Evolutionary conservation across 2,797 vertebrate species (phyloP), one percentile per base, ranked within the genome.

Genomic region (Zalophus californianus): DNA sequence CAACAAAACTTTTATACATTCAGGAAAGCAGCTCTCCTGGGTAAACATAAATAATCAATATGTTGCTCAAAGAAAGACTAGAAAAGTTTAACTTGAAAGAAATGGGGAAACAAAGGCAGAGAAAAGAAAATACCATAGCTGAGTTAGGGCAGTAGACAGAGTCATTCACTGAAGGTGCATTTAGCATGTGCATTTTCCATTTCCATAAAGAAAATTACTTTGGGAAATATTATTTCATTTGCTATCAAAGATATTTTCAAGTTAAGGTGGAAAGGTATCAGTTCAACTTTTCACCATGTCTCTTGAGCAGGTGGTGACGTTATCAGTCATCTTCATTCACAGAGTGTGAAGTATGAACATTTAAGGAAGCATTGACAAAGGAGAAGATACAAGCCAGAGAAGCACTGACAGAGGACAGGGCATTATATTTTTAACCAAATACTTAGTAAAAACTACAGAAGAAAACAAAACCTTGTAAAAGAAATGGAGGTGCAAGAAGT

Each of bases 351-450:
- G 9, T 66, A 77, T 70, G 29, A 87, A 60, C 75, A 72, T 90
- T 92, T 88, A 92, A 87, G 54, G 62, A 60, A 73, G 2, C 20
- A 32, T n/a, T 64, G 35, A 68, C 20, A 70, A 25, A 90, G 7
- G 14, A 70, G 32, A 84, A 78, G 35, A 3, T 10, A 54, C 16
- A 52, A 25, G 58, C 29, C 25, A 64, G 48, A 58, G 72, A 70
- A 70, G 7, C 50, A 70, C 15, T 50, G 52, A 50, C 14, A 78
- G 38, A 89, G 23, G 12, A 94, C 25, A 70, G 12, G 5, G 0
- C 4, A 68, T n/a, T 78, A 32, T 50, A 86, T 75, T 80, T 96
- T 93, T 96, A 83, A 92, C 64, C 86, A 77, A n/a, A 8, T 75
- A n/a, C 82, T 62, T 86, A 73, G 29, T 90, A 77, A 88, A 38